Evolutionary conservation across 1,140 invertebrate species (phyloP).

Genomic region (Pseudoatta argentina): DNA sequence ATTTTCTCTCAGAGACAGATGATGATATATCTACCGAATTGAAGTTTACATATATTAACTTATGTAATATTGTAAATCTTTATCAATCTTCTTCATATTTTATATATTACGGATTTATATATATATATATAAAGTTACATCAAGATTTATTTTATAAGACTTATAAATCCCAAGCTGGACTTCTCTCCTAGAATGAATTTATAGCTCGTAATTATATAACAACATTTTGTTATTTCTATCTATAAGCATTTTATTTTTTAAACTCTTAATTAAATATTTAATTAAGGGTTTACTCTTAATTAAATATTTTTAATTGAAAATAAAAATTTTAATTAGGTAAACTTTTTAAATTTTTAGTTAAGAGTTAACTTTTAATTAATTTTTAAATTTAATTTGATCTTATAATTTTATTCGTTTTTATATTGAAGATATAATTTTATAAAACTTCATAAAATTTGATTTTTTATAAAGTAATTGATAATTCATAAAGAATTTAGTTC

Average conservation of each 20-base stretch:
- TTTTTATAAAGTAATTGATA: not conserved
- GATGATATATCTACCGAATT: constrained; percentile 20
- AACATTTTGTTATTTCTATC: not conserved
- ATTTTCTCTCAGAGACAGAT: constrained; percentile 1
- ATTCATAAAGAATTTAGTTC: not conserved
- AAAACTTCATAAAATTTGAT: not conserved
- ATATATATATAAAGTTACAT: constrained; percentile 5
- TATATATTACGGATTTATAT: not conserved
- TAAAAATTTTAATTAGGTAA: too few species aligned
- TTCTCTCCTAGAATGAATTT: not conserved
- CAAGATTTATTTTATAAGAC: not conserved
- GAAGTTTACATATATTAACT: constrained; percentile 22
- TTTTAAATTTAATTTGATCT: not conserved
- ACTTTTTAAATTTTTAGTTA: too few species aligned
- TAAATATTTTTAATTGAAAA: too few species aligned
- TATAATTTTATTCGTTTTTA: not conserved
- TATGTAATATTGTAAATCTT: not conserved
- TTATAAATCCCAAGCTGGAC: not conserved
- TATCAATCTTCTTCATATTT: constrained; percentile 3
- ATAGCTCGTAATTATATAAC: not conserved
- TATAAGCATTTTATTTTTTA: not conserved
- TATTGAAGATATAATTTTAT: not conserved
- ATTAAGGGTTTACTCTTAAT: too few species aligned
- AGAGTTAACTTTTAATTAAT: not conserved
- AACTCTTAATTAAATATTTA: not conserved